phyloP scores from a whole-genome alignment of 2,888 invertebrate genomes.

The Heliconius sara region DNA sequence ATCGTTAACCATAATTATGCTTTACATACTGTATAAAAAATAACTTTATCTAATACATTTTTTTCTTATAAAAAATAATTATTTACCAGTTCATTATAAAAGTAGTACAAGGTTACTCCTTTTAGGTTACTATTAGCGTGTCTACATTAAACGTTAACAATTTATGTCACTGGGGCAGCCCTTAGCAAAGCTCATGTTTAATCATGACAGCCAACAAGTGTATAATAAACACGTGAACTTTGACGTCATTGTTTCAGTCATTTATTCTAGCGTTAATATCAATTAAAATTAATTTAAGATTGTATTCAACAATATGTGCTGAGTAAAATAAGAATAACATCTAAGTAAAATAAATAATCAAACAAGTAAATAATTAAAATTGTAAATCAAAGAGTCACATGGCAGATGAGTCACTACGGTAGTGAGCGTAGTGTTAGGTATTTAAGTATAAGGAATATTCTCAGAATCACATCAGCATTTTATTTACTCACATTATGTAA shows the following conservation, averaged over 20 bases:
- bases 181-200: constrained; percentile 10
- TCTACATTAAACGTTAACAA: background rate
- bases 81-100: background rate
- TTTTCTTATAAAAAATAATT: background rate
- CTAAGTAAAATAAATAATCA: background rate
- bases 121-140: constrained; percentile 19
- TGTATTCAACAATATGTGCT: background rate
- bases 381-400: background rate
- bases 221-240: constrained; percentile 26
- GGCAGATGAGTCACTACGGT: background rate
- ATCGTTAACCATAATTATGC: background rate
- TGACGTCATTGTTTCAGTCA: constrained; percentile 34
- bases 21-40: background rate
- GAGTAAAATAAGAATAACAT: background rate
- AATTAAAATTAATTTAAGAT: background rate
- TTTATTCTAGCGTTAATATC: background rate
- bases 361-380: background rate
- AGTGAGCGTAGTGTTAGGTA: background rate
- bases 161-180: constrained; percentile 4
- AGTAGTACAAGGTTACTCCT: background rate
- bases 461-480: background rate
- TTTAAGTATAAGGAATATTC: background rate
- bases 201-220: constrained; percentile 19
- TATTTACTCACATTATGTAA: background rate
- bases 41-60: background rate